Evolutionary conservation across 2,888 invertebrate species (phyloP), one percentile per base, ranked within the genome.

Genomic region (Dermolepida albohirtum): DNA sequence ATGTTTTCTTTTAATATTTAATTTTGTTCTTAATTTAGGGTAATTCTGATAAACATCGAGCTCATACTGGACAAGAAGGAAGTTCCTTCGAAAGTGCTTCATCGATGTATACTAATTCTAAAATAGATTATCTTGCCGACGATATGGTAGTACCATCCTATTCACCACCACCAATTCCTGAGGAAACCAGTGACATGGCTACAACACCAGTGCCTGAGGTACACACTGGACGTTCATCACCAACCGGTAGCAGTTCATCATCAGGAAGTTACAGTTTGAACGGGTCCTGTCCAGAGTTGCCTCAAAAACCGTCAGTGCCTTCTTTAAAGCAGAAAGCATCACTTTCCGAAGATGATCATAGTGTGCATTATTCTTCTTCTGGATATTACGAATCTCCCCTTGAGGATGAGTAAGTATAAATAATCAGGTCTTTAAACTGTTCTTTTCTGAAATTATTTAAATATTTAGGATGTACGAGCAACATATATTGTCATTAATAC

Each of bases 81-180:
- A 93, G 93, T 72, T 94, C 94, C n/a, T 93, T 94, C 81, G 94
- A 94, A 83, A 94, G 94, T 81, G 92, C 92, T 71, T 93, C 93
- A 67, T 93, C 93, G 47, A 85, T 93, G 68, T 93, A 93, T 81
- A 93, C 93, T 73, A 85, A 90, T 54, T 91, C 93, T 41, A 88
- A 91, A 71, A 91, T 90, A 71, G 92, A 93, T 79, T 88, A 89
- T 71, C 83, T 87, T 43, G 85, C 86, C 47, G 90, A 90, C 78
- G 90, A 90, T 76, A 86, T 88, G 81, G 84, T 90, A 52, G 86
- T 88, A 49, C 87, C 88, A 68, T 86, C 87, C 75, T 87, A 86
- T 78, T 87, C 88, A 66, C 87, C 88, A 16, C 87, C 88, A n/a
- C 83, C 87, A 78, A 86, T 86, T 69, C 85, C 78, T 71, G 87